phyloP scores from a whole-genome alignment of 92 coral and sea anemone species.

The Zoanthus gigantus region DNA sequence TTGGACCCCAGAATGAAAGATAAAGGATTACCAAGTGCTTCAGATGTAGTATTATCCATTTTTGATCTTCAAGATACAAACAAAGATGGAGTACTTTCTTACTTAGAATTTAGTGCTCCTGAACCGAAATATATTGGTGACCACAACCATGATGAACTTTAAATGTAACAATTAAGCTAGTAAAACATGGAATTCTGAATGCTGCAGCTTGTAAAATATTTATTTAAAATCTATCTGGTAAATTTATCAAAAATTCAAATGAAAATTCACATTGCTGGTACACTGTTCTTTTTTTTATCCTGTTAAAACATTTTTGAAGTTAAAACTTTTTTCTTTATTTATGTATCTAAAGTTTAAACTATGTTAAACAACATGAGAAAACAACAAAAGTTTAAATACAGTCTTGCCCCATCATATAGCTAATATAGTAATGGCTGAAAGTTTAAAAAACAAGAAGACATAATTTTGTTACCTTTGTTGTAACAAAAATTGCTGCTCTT shows the following conservation, averaged over 20 bases:
- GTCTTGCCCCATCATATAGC: too few species aligned
- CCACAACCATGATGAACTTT: background rate
- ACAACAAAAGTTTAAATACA: too few species aligned
- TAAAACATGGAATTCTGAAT: background rate
- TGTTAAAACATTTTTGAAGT: too few species aligned
- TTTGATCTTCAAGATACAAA: conserved; percentile 82
- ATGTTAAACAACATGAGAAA: too few species aligned
- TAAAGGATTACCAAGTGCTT: conserved; percentile 62
- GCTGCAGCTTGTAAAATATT: background rate
- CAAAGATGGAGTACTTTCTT: conserved; percentile 86
- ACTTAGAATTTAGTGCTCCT: conserved; percentile 82
- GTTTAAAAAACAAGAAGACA: too few species aligned
- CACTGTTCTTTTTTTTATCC: too few species aligned
- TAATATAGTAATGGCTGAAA: too few species aligned
- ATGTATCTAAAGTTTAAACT: too few species aligned
- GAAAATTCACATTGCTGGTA: too few species aligned
- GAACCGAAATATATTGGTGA: conserved; percentile 59
- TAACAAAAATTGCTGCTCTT: too few species aligned
- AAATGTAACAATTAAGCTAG: background rate
- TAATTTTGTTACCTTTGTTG: too few species aligned
- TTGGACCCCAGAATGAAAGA: conserved; percentile 69
- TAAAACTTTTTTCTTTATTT: too few species aligned
- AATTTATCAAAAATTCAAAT: background rate
- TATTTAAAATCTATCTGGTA: background rate
- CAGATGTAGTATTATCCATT: conserved; percentile 74